Base-by-base conservation (phyloP, 1,140 invertebrate species). In the Orchestia grillus region DNA sequence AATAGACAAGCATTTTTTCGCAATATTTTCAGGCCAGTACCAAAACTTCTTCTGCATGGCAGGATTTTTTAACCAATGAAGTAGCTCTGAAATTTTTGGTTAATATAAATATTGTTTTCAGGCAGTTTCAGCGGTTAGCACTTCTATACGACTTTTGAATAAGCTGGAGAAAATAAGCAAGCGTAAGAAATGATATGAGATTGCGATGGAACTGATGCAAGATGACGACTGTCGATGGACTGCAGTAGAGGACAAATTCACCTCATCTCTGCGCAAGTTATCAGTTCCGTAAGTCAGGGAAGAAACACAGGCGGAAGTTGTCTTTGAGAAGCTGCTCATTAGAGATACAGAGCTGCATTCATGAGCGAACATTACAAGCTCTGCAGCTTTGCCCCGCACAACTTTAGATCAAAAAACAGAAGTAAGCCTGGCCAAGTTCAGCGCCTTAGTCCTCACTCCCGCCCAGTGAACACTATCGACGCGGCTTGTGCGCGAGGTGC, bases 271-370 rank as follows among this genome's bases (percentile, higher is more conserved):
- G 62, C 11, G 28, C 15, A 77, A 77, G 62, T 77, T 77, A 77
- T 77, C 28, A 77, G 62, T 77, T 77, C 3, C 19, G 62, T 1
- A 77, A 77, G 62, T 77, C 62, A 28, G 28, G 28, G 62, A 77
- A 94, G 44, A 94, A 44, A 94, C 36, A 94, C 23, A 94, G 44
- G 43, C 4, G 92, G 92, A 94, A 94, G 92, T 94, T 94, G 92
- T 44, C 92, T 47, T 94, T 94, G 44, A 94, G 44, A n/a, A 44
- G 92, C 40, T 47, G 92, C 44, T 94, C 92, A 94, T 94, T 94
- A 94, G 92, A 94, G 41, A 94, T 44, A 44, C 36, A 45, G 44
- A 40, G 43, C 44, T 94, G 92, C 92, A 47, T 47, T 94, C 44
- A n/a, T 47, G 44, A 44, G 43, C 23, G 40, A 94, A 94, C 92